These are phyloP conservation scores for Piezodorus guildinii DNA, from an alignment of 1,140 invertebrate genomes.

Conservation along the genomic window DNA sequence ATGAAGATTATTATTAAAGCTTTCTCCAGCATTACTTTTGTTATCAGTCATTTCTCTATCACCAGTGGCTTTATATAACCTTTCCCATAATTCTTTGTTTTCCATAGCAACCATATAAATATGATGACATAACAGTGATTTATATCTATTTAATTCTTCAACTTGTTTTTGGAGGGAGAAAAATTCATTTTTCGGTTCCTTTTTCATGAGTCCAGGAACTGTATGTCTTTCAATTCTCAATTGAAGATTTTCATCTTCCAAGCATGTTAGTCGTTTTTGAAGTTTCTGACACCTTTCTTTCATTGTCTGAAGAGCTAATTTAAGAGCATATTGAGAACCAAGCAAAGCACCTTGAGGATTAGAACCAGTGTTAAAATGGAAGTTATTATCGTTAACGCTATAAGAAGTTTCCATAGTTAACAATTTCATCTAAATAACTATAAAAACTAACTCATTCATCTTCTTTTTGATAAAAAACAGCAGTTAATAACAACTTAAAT, in stretches of 20 bases:
- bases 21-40: constrained; percentile 23
- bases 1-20: constrained; percentile 5
- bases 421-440: too few species aligned
- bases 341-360: background rate
- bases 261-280: constrained; percentile 48
- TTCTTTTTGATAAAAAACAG: too few species aligned
- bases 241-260: constrained; percentile 62
- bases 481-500: too few species aligned
- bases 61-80: constrained; percentile 49
- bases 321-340: constrained; percentile 46
- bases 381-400: too few species aligned
- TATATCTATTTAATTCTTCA: constrained; percentile 55
- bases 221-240: constrained; percentile 43
- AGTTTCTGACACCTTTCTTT: constrained; percentile 62
- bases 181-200: constrained; percentile 29
- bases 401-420: too few species aligned
- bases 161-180: constrained; percentile 43
- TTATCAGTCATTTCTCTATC: constrained; percentile 36
- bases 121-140: constrained; percentile 58
- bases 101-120: constrained; percentile 66
- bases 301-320: constrained; percentile 64
- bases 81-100: constrained; percentile 64
- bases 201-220: constrained; percentile 22
- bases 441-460: too few species aligned
- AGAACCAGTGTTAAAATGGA: too few species aligned